Evolutionary conservation across 2,888 invertebrate species (phyloP), one percentile per base, ranked within the genome.

Genomic region (Aproaerema taeniolella): DNA sequence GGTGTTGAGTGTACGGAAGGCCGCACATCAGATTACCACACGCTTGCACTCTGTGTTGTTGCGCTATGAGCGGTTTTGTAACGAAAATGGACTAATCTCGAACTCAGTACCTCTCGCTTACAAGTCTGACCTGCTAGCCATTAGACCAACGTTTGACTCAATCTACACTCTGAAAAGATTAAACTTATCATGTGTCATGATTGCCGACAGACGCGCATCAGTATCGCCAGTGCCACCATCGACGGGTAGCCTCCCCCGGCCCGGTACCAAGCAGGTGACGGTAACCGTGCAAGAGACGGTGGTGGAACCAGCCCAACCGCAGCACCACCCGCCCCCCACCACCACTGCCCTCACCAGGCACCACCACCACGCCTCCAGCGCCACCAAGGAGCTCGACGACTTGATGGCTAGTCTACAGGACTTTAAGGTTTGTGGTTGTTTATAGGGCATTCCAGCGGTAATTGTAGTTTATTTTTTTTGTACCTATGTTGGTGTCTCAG

Each of bases 331-430:
- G 12, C 35, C 73, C 71, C 43, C 76, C 77, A 12, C 67, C 28
- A 56, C 53, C 57, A 86, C 51, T 26, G 31, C 49, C 16, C 33
- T 43, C 16, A 47, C 55, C 3, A 43, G 63, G n/a, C 67, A 72
- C 8, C 82, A 74, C 44, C 88, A 74, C 58, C 85, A 85, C 41
- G 94, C 96, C 13, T 97, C 97, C 38, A 93, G 94, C 44, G 98
- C 98, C 24, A 98, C 98, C 13, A 93, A 93, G 74, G 98, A 98
- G 73, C 88, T 98, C 45, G 98, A 98, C 66, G 97, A 98, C 67
- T 89, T 98, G 46, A 98, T 98, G 98, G 96, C 95, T 1, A 96
- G 97, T 4, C 87, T 98, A 8, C 97, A 97, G 0, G 97, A 97
- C 71, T 96, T 97, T 70, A 97, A 97, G 94, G 98, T 95, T 46